Evolutionary conservation across 2,113 vertebrate genomes (phyloP).

Genomic region (Sinocyclocheilus anshuiensis): DNA sequence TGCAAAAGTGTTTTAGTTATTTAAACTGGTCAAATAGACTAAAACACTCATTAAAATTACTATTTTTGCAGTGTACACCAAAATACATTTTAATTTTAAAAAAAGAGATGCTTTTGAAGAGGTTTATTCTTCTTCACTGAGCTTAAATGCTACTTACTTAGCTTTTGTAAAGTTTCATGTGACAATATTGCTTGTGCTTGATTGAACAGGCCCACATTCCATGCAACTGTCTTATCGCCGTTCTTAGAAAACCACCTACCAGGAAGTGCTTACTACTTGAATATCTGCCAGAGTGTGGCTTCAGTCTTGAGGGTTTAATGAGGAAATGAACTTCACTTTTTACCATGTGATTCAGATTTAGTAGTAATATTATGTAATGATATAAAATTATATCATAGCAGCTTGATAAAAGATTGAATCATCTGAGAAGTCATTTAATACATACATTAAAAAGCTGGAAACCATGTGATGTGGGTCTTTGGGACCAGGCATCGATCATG

Average conservation of each 20-base stretch:
- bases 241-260: constrained; percentile 4
- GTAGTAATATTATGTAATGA: neutral
- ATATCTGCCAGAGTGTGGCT: neutral
- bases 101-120: neutral
- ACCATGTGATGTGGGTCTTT: neutral
- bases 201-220: constrained; percentile 7
- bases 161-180: constrained; percentile 4
- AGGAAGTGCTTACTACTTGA: constrained; percentile 9
- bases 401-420: neutral
- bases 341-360: neutral
- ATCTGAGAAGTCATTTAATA: neutral
- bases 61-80: neutral
- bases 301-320: neutral
- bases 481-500: neutral
- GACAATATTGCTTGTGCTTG: constrained; percentile 10
- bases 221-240: neutral
- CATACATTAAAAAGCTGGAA: neutral
- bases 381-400: neutral
- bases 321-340: neutral
- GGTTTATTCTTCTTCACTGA: neutral
- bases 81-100: neutral
- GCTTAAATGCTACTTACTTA: neutral
- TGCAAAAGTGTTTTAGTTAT: neutral
- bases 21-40: neutral
- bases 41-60: neutral